Evolutionary conservation across 2,113 vertebrate species (phyloP).

Genomic region (Etheostoma spectabile): DNA sequence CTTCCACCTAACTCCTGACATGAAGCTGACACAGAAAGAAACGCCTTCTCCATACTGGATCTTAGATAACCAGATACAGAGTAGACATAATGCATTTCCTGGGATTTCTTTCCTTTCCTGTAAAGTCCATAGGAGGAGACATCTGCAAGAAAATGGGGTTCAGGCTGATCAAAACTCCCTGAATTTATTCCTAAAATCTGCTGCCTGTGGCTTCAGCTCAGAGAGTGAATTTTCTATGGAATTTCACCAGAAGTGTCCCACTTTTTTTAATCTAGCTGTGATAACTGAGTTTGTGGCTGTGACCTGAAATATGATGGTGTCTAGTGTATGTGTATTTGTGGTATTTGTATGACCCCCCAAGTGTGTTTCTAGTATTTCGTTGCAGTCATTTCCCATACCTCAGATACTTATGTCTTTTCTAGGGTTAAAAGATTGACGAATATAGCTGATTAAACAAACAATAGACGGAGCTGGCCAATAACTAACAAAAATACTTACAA

Average conservation of each 20-base stretch:
- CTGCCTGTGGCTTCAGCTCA: not conserved
- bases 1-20: not conserved
- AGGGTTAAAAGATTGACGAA: not conserved
- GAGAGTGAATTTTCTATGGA: slow-evolving; percentile 6
- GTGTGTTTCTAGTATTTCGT: not conserved
- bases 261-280: not conserved
- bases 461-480: not conserved
- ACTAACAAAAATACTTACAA: not conserved
- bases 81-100: not conserved
- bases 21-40: not conserved
- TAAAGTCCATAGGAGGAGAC: not conserved
- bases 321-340: not conserved
- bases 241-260: slow-evolving; percentile 19
- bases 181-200: not conserved
- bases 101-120: slow-evolving; percentile 14
- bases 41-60: not conserved
- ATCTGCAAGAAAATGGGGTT: not conserved
- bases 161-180: not conserved
- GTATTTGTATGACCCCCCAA: not conserved
- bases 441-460: not conserved
- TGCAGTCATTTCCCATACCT: not conserved
- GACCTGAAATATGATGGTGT: not conserved
- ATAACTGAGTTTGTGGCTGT: slow-evolving; percentile 1
- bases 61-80: slow-evolving; percentile 25
- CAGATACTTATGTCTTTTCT: too few relatives aligned